Percentiles rank a stretch among this genome's conserved stretches.
Evolutionary conservation across 2,113 vertebrate species (phyloP).

Genomic region (Leptobrachium ailaonicum): DNA sequence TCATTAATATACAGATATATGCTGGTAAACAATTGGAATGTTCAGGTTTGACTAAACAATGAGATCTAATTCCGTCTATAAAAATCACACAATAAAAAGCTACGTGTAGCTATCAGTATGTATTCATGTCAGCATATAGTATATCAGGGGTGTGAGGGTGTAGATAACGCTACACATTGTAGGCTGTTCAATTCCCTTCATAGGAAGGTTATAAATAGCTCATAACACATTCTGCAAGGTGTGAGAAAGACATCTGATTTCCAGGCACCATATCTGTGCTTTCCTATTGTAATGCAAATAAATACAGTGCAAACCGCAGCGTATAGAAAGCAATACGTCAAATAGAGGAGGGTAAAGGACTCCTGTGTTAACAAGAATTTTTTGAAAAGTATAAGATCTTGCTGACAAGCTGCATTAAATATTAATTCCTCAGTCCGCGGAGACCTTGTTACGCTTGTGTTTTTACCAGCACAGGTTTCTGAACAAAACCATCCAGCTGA

Average conservation of each 20-base stretch:
- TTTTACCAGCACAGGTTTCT: slow-evolving; percentile 49
- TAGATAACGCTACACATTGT: slow-evolving; percentile 16
- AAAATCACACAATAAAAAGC: not conserved
- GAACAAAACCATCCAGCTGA: slow-evolving; percentile 49
- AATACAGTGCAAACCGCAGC: slow-evolving; percentile 50
- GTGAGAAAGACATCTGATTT: slow-evolving; percentile 48
- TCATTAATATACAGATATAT: not conserved
- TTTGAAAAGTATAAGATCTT: slow-evolving; percentile 67
- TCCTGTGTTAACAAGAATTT: slow-evolving; percentile 64
- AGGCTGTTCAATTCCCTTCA: slow-evolving; percentile 32
- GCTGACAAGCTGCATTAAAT: slow-evolving; percentile 80
- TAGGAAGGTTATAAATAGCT: slow-evolving; percentile 45
- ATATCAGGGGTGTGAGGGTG: slow-evolving; percentile 16
- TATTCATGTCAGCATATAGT: slow-evolving; percentile 23
- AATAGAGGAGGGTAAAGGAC: slow-evolving; percentile 50
- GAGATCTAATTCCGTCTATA: not conserved
- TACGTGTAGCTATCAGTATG: slow-evolving; percentile 10
- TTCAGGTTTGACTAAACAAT: not conserved
- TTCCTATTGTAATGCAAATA: slow-evolving; percentile 50
- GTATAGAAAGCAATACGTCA: slow-evolving; percentile 51
- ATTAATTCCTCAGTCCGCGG: slow-evolving; percentile 74
- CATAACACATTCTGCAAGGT: slow-evolving; percentile 44
- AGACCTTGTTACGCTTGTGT: slow-evolving; percentile 73
- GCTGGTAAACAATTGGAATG: not conserved
- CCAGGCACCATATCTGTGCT: slow-evolving; percentile 37